A percentile compares a stretch with the other conserved stretches of the same genome.
These are phyloP conservation scores for Stegostoma tigrinum DNA, from an alignment of 2,113 vertebrate genomes.

Conservation along the genomic window DNA sequence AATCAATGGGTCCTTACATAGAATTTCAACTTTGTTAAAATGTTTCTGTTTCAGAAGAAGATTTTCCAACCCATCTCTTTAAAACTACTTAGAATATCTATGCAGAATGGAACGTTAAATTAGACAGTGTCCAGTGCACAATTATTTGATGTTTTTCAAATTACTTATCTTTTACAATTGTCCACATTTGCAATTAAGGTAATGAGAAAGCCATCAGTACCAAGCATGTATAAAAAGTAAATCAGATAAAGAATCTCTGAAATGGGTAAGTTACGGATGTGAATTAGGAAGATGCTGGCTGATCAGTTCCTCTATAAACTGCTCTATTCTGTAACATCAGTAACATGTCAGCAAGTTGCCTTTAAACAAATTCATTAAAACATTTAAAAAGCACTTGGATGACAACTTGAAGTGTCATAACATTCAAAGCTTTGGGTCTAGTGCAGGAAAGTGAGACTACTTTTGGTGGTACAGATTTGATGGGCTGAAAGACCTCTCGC, in stretches of 20 bases:
- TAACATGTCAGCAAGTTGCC: not conserved
- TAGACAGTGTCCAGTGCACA: not conserved
- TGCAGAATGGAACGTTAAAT: not conserved
- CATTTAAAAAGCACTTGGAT: too few species aligned
- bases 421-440: too few species aligned
- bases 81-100: not conserved
- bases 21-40: not conserved
- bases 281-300: not conserved
- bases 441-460: too few species aligned
- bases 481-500: too few species aligned
- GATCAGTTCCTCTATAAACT: too few species aligned
- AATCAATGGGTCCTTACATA: not conserved
- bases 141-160: not conserved
- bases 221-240: not conserved
- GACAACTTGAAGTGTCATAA: too few species aligned
- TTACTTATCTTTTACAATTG: not conserved
- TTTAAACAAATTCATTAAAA: not conserved
- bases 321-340: not conserved
- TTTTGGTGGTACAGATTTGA: too few species aligned
- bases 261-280: too few species aligned
- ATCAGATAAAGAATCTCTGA: not conserved
- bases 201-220: not conserved
- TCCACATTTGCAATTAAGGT: not conserved
- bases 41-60: not conserved
- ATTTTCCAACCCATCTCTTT: not conserved